Evolutionary conservation across 1,140 invertebrate genomes (phyloP), one percentile per base, ranked within the genome.

Genomic region (Zaprionus lachaisei): DNA sequence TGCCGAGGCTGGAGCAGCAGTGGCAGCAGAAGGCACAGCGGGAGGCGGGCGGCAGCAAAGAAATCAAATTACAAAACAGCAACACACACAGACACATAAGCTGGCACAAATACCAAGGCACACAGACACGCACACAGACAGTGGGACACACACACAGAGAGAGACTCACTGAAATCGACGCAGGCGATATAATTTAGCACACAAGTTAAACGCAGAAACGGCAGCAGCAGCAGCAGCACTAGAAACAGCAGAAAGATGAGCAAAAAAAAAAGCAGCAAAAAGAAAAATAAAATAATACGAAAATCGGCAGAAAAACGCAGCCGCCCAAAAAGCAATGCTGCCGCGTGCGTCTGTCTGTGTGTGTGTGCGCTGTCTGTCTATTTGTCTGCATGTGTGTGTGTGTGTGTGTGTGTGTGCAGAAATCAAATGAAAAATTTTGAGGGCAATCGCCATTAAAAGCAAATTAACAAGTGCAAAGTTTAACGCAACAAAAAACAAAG

Each of bases 31-130:
- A 63, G 80, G 65, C 80, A 68, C 78, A 81, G 83, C 84, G 70
- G 84, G 73, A 71, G 84, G 78, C 84, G 81, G 81, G 85, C 81
- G 81, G 85, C 81, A 77, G 85, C 83, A 89, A 89, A 89, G 85
- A 90, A 89, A 89, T 90, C 85, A 89, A 90, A 89, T 90, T 89
- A 89, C 84, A 89, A 89, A 89, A 90, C 85, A 84, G 81, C 81
- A 80, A 84, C 67, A 75, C 58, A 78, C 72, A 80, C 34, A 73
- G 54, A 70, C 56, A 62, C 60, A 63, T 44, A 17, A 47, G 41
- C 41, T 47, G 26, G 82, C 61, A 66, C 47, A 63, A 49, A 72
- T 55, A 73, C 62, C 66, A 37, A 44, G 41, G 51, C 56, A 61
- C 63, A 49, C 41, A 75, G 63, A 67, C 22, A 77, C 41, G 62